Percentiles rank a stretch among this genome's conserved stretches.
These are phyloP conservation scores for Drosophila atripex DNA, from an alignment of 2,888 invertebrate species.

Conservation along the genomic window DNA sequence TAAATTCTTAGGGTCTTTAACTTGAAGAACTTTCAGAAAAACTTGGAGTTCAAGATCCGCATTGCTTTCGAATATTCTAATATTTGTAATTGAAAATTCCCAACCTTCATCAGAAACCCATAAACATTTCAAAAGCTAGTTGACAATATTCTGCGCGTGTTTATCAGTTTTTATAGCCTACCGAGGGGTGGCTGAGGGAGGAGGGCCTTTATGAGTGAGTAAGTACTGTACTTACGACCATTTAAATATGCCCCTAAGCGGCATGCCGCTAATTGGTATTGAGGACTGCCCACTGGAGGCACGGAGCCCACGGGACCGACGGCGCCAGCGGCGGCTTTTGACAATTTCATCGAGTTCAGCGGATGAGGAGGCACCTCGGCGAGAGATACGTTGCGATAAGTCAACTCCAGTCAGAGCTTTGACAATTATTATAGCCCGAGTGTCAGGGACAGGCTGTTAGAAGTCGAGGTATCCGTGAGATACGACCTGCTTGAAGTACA, in stretches of 20 bases:
- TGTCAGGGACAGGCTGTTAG: conserved; percentile 60
- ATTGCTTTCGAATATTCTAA: conserved; percentile 2
- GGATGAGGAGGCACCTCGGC: conserved; percentile 50
- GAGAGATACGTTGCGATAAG: conserved; percentile 55
- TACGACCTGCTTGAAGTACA: conserved; percentile 52
- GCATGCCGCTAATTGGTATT: conserved; percentile 64
- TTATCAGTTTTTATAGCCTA: conserved; percentile 19
- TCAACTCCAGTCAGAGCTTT: conserved; percentile 74
- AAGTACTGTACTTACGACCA: conserved; percentile 45
- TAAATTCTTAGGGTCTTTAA: conserved; percentile 14
- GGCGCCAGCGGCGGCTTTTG: conserved; percentile 68
- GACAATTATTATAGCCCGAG: conserved; percentile 77
- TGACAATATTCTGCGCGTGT: conserved; percentile 24
- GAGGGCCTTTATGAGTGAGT: conserved; percentile 64
- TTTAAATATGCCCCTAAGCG: conserved; percentile 52
- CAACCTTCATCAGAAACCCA: conserved; percentile 35
- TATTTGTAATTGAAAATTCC: conserved; percentile 36
- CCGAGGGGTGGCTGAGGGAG: neutral
- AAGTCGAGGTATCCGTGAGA: conserved; percentile 55
- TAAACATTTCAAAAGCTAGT: conserved; percentile 47
- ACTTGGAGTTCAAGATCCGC: conserved; percentile 1
- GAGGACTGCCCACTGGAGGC: conserved; percentile 44
- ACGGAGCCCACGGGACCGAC: conserved; percentile 49
- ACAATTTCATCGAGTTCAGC: conserved; percentile 69
- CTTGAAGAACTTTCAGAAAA: conserved; percentile 10